phyloP scores from a whole-genome alignment of 2,797 vertebrate genomes.

The Anisognathus igniventris region DNA sequence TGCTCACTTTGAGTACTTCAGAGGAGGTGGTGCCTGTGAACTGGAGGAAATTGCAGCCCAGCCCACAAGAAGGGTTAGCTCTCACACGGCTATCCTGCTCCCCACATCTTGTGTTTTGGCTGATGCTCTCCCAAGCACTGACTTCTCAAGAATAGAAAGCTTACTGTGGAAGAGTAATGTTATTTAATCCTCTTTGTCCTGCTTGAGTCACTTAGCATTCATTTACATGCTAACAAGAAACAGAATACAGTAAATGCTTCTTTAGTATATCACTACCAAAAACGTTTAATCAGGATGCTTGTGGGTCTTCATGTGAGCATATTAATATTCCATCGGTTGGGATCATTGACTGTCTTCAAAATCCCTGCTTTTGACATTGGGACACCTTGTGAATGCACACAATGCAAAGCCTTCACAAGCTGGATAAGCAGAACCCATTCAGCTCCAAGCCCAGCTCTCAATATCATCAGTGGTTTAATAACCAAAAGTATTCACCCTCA shows the following conservation, averaged over 20 bases:
- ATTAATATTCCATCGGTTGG: not conserved
- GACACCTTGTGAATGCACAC: not conserved
- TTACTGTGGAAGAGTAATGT: not conserved
- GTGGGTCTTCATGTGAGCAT: rapidly evolving
- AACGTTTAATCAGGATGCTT: not conserved
- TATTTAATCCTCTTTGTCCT: not conserved
- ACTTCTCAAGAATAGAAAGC: not conserved
- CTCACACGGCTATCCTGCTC: not conserved
- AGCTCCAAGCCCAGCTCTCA: not conserved
- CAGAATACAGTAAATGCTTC: not conserved
- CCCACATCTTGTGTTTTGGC: not conserved
- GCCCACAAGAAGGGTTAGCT: not conserved
- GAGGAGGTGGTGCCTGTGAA: not conserved
- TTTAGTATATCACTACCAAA: not conserved
- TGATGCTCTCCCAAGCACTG: not conserved
- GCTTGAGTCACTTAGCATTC: not conserved
- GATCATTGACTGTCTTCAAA: rapidly evolving
- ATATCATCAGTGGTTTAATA: not conserved
- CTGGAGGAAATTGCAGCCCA: not conserved
- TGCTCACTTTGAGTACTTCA: not conserved
- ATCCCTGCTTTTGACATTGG: not conserved
- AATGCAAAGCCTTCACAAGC: not conserved
- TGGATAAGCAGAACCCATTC: not conserved
- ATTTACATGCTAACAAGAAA: not conserved
- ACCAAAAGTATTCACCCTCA: not conserved